Conservation (phyloP, 2,888 invertebrate species). For the Stenichneumon culpator region DNA sequence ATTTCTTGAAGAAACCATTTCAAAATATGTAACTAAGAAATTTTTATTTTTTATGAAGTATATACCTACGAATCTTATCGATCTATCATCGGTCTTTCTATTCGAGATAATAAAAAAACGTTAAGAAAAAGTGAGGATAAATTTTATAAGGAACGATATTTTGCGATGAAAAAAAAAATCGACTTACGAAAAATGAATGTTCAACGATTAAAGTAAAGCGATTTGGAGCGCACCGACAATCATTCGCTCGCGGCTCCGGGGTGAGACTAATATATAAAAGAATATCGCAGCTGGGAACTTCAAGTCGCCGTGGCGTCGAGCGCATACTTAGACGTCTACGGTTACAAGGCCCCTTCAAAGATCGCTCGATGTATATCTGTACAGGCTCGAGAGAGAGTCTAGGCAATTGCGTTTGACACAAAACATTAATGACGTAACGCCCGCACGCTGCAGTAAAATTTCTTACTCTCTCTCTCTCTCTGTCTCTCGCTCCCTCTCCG, state of each 20-base stretch:
- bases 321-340: conserved; percentile 12
- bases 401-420: conserved; percentile 68
- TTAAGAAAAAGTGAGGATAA: too few relatives aligned
- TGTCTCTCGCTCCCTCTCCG: conserved; percentile 60
- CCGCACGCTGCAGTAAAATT: conserved; percentile 62
- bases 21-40: too few relatives aligned
- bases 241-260: neutral
- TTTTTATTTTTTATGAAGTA: too few relatives aligned
- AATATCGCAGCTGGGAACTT: conserved; percentile 7
- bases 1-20: too few relatives aligned
- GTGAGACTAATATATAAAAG: neutral
- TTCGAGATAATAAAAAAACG: too few relatives aligned
- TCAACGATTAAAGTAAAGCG: neutral
- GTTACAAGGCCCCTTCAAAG: conserved; percentile 1
- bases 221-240: conserved; percentile 11
- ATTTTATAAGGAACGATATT: too few relatives aligned
- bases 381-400: conserved; percentile 42
- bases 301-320: neutral
- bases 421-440: conserved; percentile 70
- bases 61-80: too few relatives aligned
- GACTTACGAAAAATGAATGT: neutral
- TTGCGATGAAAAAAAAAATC: neutral
- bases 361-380: conserved; percentile 5
- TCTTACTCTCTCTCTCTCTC: conserved; percentile 28
- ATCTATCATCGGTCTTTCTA: too few relatives aligned